A percentile compares a stretch with the other conserved stretches of the same genome.
These are phyloP conservation scores for Periphyllus acericola DNA, from an alignment of 2,888 invertebrate genomes.

Conservation along the genomic window DNA sequence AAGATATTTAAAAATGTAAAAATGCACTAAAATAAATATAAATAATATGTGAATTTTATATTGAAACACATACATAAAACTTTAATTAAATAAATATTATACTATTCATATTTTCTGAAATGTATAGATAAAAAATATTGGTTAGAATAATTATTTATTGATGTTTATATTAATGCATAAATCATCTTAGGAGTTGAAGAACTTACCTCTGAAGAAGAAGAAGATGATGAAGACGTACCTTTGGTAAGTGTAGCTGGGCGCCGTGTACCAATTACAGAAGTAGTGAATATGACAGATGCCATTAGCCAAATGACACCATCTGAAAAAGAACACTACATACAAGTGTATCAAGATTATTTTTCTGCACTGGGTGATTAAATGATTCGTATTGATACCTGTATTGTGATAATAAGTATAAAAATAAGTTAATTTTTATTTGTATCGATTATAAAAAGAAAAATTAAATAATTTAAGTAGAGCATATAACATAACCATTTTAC, in stretches of 20 bases:
- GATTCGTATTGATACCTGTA: not conserved
- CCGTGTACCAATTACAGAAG: slow-evolving; percentile 82
- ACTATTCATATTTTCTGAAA: not conserved
- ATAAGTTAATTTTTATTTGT: not conserved
- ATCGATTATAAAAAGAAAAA: not conserved
- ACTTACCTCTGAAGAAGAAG: slow-evolving; percentile 74
- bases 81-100: too few species aligned
- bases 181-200: slow-evolving; percentile 51
- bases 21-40: too few species aligned
- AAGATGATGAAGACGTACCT: slow-evolving; percentile 82
- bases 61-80: too few species aligned
- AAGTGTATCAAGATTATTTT: slow-evolving; percentile 92
- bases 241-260: slow-evolving; percentile 83
- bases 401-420: not conserved
- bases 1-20: too few species aligned
- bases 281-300: slow-evolving; percentile 86
- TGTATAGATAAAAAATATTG: too few species aligned
- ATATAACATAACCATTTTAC: not conserved
- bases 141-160: not conserved
- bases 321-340: slow-evolving; percentile 94
- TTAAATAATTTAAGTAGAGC: not conserved
- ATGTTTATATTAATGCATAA: slow-evolving; percentile 11
- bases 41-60: too few species aligned
- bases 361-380: slow-evolving; percentile 84
- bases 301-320: slow-evolving; percentile 82